These are phyloP conservation scores for Tenthredo amoena DNA, from an alignment of 2,888 invertebrate species.

Conservation along the genomic window DNA sequence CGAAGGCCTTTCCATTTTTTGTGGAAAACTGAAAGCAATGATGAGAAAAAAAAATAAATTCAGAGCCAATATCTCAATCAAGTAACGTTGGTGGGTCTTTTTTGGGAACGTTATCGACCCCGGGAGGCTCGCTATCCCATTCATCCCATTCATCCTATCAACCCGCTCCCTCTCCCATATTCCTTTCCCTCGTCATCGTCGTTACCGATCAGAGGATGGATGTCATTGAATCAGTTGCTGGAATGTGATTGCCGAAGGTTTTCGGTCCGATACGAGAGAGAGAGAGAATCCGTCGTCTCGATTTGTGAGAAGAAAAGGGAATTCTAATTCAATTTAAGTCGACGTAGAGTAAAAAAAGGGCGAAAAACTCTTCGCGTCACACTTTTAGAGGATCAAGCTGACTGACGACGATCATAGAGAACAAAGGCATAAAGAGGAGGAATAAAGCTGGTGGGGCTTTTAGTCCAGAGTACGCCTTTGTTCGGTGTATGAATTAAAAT, in stretches of 20 bases:
- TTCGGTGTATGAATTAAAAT: slow-evolving; percentile 27
- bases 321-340: slow-evolving; percentile 29
- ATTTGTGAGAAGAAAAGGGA: not conserved
- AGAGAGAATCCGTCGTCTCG: not conserved
- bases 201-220: slow-evolving; percentile 9
- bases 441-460: slow-evolving; percentile 35
- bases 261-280: not conserved
- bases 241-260: not conserved
- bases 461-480: slow-evolving; percentile 46
- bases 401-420: slow-evolving; percentile 14
- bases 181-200: not conserved
- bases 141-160: not conserved
- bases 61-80: not conserved
- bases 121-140: not conserved
- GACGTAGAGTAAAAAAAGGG: not conserved
- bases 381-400: slow-evolving; percentile 20
- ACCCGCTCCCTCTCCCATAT: not conserved
- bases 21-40: slow-evolving; percentile 71
- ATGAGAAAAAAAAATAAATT: not conserved
- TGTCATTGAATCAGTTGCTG: slow-evolving; percentile 8
- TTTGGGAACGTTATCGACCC: slow-evolving; percentile 39
- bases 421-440: slow-evolving; percentile 28
- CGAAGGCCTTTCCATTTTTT: slow-evolving; percentile 75
- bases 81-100: not conserved
- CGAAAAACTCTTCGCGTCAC: not conserved